Conservation (phyloP, 53 echinoderm and acorn worm genomes). For the Stichopus horrens region DNA sequence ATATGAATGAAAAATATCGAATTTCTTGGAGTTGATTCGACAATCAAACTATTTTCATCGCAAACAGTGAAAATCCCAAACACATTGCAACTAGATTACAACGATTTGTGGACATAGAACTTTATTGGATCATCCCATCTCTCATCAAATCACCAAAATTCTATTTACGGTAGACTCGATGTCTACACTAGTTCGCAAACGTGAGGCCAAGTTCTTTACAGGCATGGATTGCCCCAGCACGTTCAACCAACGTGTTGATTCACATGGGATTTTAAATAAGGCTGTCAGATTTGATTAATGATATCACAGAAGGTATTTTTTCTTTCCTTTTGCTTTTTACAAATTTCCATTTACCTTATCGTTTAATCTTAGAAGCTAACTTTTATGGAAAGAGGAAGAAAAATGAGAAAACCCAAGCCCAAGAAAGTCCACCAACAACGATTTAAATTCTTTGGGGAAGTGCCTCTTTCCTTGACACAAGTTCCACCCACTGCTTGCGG, state of each 20-base stretch:
- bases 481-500: too few relatives aligned
- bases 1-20: neutral
- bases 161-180: neutral
- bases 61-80: neutral
- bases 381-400: too few relatives aligned
- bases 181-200: constrained; percentile 6
- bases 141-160: neutral
- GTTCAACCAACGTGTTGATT: neutral
- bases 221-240: neutral
- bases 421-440: too few relatives aligned
- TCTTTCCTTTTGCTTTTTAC: too few relatives aligned
- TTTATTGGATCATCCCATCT: neutral
- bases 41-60: constrained; percentile 2
- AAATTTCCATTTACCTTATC: too few relatives aligned
- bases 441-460: too few relatives aligned
- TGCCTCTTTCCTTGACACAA: too few relatives aligned
- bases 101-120: neutral
- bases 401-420: too few relatives aligned
- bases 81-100: neutral
- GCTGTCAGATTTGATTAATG: constrained; percentile 23
- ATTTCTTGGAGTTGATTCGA: neutral
- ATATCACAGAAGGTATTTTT: neutral
- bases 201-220: neutral
- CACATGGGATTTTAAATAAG: constrained; percentile 1
- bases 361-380: too few relatives aligned